Base-by-base conservation (phyloP, 2,888 invertebrate genomes). In the Chymomyza fuscimana region DNA sequence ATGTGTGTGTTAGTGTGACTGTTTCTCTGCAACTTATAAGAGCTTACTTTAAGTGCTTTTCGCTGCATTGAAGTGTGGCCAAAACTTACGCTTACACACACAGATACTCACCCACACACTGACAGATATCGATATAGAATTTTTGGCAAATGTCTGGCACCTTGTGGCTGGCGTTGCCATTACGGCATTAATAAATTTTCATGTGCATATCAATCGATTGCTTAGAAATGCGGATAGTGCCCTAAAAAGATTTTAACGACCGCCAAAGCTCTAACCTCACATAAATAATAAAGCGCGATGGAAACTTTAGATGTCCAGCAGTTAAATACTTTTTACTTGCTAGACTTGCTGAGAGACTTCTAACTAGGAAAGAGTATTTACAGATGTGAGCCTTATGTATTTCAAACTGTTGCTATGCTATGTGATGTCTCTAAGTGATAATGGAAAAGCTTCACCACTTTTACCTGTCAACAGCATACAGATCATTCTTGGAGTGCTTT, bases 181-280 rank as follows among this genome's bases (percentile, higher is more conserved):
- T 79, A 73, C 71, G 67, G 69, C 63, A 65, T 70, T 67, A 70
- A 80, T 77, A 79, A 79, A 82, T 82, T 81, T 72, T 65, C 68
- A 72, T 69, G 66, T 64, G 70, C 71, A 72, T 72, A 78, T 81
- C 78, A 81, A 76, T 79, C 73, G 70, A 74, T 72, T 65, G 69
- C 65, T 66, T 56, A 50, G 67, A 67, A 64, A 67, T 58, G 63
- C 63, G 63, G 63, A 67, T 60, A 10, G 70, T 61, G 69, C 69
- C 78, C 70, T 71, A 74, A 80, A 76, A 71, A 50, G 25, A 66
- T 70, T 72, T 81, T 78, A 80, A 80, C 78, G 74, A 67, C 73
- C 61, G 64, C 50, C 40, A 72, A 54, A 66, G 50, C 40, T 50
- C 40, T 46, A 12, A 12, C 2, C 40, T 10, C 40, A 46, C 32